These are phyloP conservation scores for Bufo gargarizans DNA, from an alignment of 2,113 vertebrate genomes.

Conservation along the genomic window DNA sequence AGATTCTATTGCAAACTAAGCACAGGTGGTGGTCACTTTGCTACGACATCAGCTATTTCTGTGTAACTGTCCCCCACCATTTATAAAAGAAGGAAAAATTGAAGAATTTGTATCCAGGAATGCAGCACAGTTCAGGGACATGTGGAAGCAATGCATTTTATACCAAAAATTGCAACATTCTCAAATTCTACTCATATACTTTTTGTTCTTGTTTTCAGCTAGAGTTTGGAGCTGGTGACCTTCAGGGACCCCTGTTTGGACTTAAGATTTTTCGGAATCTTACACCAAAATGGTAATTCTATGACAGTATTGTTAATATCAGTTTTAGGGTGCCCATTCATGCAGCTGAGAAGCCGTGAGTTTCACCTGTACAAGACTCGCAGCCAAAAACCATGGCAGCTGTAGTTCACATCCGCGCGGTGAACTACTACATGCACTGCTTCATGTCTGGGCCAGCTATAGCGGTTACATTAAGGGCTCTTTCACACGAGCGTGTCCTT, in stretches of 20 bases:
- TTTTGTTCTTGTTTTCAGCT: constrained; percentile 72
- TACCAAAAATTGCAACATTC: background rate
- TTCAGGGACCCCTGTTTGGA: constrained; percentile 90
- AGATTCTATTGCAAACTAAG: background rate
- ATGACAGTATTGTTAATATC: no score
- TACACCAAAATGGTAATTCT: constrained; percentile 86
- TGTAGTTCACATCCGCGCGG: no score
- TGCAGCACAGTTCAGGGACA: background rate
- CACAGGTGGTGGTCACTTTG: background rate
- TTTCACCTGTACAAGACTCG: no score
- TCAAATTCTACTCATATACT: constrained; percentile 12
- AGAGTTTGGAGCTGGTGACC: constrained; percentile 92
- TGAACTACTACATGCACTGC: no score
- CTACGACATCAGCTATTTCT: background rate
- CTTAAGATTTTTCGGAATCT: constrained; percentile 95
- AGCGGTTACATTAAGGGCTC: no score
- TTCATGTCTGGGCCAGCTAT: no score
- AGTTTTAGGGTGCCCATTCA: no score
- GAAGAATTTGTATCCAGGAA: background rate
- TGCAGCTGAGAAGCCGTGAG: no score
- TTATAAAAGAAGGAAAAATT: no score
- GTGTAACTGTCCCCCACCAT: no score
- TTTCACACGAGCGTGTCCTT: no score
- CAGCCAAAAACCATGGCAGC: no score
- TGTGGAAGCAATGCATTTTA: background rate